Evolutionary conservation across 1,140 invertebrate genomes (phyloP).

Genomic region (Papilio helenus): DNA sequence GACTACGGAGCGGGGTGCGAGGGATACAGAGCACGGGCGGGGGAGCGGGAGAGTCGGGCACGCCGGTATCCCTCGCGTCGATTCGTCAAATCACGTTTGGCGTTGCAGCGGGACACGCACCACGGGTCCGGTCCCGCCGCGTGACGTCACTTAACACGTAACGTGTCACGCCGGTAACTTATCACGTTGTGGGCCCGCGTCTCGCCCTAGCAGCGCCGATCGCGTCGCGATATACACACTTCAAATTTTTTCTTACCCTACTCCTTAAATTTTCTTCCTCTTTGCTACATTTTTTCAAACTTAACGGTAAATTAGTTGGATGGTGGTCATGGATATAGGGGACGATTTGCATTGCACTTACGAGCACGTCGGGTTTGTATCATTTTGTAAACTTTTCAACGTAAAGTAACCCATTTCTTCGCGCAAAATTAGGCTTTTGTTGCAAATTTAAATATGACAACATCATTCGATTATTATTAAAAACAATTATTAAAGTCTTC

Average conservation of each 20-base stretch:
- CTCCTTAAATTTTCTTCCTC: background rate
- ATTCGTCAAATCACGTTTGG: constrained; percentile 71
- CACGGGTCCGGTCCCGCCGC: constrained; percentile 35
- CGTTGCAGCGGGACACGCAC: constrained; percentile 64
- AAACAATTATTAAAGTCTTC: background rate
- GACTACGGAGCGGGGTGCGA: background rate
- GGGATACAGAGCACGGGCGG: constrained; percentile 42
- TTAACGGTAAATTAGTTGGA: constrained; percentile 47
- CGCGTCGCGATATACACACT: constrained; percentile 3
- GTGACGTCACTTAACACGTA: constrained; percentile 26
- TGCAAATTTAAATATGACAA: background rate
- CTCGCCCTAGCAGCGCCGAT: background rate
- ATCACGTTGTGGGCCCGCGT: background rate
- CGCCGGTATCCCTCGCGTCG: constrained; percentile 58
- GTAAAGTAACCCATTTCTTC: background rate
- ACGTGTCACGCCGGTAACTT: constrained; percentile 2
- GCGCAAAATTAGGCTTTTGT: background rate
- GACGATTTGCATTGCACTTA: constrained; percentile 67
- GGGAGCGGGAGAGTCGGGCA: constrained; percentile 53
- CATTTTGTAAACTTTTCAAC: constrained; percentile 4
- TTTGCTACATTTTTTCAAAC: background rate
- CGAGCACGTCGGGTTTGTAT: constrained; percentile 70
- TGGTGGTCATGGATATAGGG: constrained; percentile 70
- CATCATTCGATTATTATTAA: background rate
- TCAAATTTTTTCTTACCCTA: constrained; percentile 36